These are phyloP conservation scores for Osmerus eperlanus DNA, from an alignment of 2,113 vertebrate genomes.

Conservation along the genomic window DNA sequence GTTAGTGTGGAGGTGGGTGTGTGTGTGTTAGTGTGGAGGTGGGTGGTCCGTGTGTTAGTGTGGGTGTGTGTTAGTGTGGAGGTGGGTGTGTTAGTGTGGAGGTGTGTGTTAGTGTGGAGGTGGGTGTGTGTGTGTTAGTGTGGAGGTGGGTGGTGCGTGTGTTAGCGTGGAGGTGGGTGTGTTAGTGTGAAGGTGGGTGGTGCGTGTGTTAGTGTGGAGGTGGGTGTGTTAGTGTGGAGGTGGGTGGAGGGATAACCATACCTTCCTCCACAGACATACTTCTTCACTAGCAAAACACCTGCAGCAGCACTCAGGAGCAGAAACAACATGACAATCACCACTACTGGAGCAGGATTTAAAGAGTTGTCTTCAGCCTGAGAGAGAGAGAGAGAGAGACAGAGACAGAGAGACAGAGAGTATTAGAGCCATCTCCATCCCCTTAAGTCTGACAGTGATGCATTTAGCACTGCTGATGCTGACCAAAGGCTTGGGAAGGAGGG, in stretches of 20 bases:
- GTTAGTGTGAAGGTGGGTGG: background rate
- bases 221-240: background rate
- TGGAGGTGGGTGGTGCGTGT: background rate
- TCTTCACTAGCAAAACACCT: constrained; percentile 84
- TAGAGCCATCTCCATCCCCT: background rate
- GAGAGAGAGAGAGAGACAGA: background rate
- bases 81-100: background rate
- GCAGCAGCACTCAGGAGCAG: constrained; percentile 72
- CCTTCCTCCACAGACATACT: constrained; percentile 91
- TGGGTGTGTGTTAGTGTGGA: background rate
- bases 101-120: background rate
- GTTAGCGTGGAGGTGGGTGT: no score
- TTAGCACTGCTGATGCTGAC: constrained; percentile 46
- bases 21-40: background rate
- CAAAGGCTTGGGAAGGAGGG: constrained; percentile 58
- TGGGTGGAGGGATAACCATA: constrained; percentile 55
- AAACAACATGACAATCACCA: constrained; percentile 77
- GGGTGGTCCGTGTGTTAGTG: no score
- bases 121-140: background rate
- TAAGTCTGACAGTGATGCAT: background rate
- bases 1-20: background rate
- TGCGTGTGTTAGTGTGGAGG: no score
- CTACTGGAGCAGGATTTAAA: constrained; percentile 71
- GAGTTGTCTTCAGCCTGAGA: constrained; percentile 56
- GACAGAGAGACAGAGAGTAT: constrained; percentile 9